phyloP scores from a whole-genome alignment of 2,113 vertebrate genomes.

The Ovis aries region ARS-UI_Ramb_v3.0 NC_056080.1:30688001-30688500 shows the following conservation, averaged over 20 bases:
- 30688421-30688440: not conserved
- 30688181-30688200: not conserved
- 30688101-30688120: not conserved
- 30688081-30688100: not conserved
- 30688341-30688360: not conserved
- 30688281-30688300: not conserved
- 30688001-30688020: not conserved
- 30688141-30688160: not conserved
- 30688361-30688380: slow-evolving; percentile 3
- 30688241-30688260: not conserved
- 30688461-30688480: not conserved
- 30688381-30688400: not conserved
- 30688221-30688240: not conserved
- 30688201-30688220: not conserved
- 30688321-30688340: not conserved
- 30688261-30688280: not conserved
- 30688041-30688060: not conserved
- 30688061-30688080: not conserved
- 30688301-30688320: not conserved
- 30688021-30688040: not conserved
- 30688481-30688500: not conserved
- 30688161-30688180: not conserved
- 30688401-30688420: not conserved
- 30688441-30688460: not conserved
- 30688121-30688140: slow-evolving; percentile 1